These are phyloP conservation scores for Xenopus borealis DNA, from an alignment of 2,113 vertebrate genomes.

Conservation along the genomic window DNA sequence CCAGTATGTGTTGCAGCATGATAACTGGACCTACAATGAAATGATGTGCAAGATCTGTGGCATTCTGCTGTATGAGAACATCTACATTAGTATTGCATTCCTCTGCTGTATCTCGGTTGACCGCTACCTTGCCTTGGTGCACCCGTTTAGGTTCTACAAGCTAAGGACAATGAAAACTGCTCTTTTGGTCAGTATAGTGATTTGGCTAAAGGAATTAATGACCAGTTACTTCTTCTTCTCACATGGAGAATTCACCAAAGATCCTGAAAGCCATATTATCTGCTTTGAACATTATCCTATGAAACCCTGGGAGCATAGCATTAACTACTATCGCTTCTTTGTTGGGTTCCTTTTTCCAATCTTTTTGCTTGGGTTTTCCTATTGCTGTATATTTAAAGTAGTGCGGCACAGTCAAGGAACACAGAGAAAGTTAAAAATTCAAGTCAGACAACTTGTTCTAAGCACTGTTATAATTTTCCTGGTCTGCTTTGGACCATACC, in stretches of 20 bases:
- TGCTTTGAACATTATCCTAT: conserved; percentile 98
- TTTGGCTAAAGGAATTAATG: conserved; percentile 88
- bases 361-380: conserved; percentile 77
- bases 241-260: conserved; percentile 70
- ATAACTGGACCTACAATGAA: conserved; percentile 82
- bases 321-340: conserved; percentile 89
- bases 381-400: conserved; percentile 80
- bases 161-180: conserved; percentile 82
- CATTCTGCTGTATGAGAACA: conserved; percentile 95
- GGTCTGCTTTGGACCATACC: conserved; percentile 91
- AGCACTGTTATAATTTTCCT: conserved; percentile 92
- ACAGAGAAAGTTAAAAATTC: conserved; percentile 82
- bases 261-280: conserved; percentile 70
- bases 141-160: conserved; percentile 78
- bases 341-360: conserved; percentile 89
- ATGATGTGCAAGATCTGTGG: conserved; percentile 88
- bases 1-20: conserved; percentile 87
- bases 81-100: conserved; percentile 94
- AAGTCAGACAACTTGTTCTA: conserved; percentile 86
- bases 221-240: conserved; percentile 75
- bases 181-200: conserved; percentile 61
- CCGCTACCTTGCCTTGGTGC: conserved; percentile 88
- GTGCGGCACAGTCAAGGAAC: conserved; percentile 85
- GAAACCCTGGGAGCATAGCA: conserved; percentile 71
- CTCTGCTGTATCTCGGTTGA: conserved; percentile 95